phyloP scores from a whole-genome alignment of 2,797 vertebrate species.

The Nyctalus aviator region DNA sequence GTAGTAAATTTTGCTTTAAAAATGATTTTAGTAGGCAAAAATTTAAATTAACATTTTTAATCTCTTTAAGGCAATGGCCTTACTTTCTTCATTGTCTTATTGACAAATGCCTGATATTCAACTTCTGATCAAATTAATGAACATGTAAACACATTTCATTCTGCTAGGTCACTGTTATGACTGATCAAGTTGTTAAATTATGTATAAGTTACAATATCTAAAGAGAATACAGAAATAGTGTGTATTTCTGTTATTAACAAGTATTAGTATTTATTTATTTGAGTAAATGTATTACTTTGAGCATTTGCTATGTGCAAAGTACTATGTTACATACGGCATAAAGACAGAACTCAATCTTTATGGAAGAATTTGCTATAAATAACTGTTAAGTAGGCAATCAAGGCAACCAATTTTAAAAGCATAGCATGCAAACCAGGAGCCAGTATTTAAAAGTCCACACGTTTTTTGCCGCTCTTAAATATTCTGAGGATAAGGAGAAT shows the following conservation, averaged over 20 bases:
- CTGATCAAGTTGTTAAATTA: conserved; percentile 33
- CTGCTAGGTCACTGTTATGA: neutral
- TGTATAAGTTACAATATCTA: neutral
- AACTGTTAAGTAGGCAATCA: neutral
- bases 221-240: neutral
- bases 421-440: neutral
- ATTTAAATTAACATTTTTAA: conserved; percentile 38
- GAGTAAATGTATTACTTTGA: neutral
- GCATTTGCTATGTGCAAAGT: neutral
- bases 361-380: neutral
- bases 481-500: neutral
- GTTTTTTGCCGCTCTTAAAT: conserved; percentile 1
- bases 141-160: neutral
- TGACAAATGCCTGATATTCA: neutral
- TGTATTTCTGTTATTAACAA: neutral
- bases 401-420: conserved; percentile 23
- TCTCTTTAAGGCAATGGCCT: neutral
- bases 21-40: neutral
- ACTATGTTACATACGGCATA: neutral
- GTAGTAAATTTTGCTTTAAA: conserved; percentile 40
- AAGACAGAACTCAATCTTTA: neutral
- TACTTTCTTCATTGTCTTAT: neutral
- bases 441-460: neutral
- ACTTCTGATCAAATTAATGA: neutral
- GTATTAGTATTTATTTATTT: conserved; percentile 1